Conservation (phyloP, 2,113 vertebrate genomes). For the Agelaius phoeniceus region DNA sequence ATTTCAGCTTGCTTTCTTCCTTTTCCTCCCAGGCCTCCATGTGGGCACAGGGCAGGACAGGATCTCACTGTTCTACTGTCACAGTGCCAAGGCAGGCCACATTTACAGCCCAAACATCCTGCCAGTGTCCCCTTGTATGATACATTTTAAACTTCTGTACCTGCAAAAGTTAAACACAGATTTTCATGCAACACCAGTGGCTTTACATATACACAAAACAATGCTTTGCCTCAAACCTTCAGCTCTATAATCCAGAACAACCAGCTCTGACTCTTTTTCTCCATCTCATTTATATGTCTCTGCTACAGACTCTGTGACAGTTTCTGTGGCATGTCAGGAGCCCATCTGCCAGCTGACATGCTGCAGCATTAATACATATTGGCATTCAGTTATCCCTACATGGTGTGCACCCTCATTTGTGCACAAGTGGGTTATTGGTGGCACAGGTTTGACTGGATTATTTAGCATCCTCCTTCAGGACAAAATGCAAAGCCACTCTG, state of each 20-base stretch:
- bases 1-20: not conserved
- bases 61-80: not conserved
- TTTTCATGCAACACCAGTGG: not conserved
- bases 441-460: not conserved
- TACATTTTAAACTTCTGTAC: not conserved
- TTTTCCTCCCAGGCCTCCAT: not conserved
- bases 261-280: not conserved
- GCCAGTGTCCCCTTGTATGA: not conserved
- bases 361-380: not conserved
- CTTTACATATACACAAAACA: not conserved
- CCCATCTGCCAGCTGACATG: not conserved
- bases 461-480: not conserved
- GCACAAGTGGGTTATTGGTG: not conserved
- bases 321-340: not conserved
- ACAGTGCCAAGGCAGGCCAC: not conserved
- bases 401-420: not conserved
- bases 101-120: not conserved
- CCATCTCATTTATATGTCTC: not conserved
- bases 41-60: not conserved
- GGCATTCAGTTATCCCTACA: not conserved
- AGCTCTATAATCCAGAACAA: not conserved
- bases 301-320: not conserved
- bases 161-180: conserved; percentile 43
- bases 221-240: not conserved
- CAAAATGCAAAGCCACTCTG: conserved; percentile 3